Evolutionary conservation across 1,140 invertebrate species (phyloP).

Genomic region (Mizuhopecten yessoensis): DNA sequence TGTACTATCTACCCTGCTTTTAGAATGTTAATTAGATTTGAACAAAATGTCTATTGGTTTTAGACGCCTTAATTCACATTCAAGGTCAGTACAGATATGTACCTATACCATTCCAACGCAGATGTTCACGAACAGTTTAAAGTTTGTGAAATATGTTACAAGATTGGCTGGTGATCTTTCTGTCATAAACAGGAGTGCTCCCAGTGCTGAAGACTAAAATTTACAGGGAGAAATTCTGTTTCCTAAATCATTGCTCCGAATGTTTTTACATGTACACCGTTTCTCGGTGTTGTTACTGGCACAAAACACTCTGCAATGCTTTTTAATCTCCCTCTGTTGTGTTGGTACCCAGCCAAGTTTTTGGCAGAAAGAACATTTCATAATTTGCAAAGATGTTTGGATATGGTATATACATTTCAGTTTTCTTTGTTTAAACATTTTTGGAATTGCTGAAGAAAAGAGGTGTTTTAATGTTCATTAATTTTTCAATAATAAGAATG

Average conservation of each 20-base stretch:
- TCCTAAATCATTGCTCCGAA: not conserved
- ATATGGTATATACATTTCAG: not conserved
- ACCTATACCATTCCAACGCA: not conserved
- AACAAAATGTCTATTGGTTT: not conserved
- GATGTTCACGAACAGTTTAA: not conserved
- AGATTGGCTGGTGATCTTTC: not conserved
- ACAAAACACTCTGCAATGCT: not conserved
- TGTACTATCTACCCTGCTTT: not conserved
- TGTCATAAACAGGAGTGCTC: not conserved
- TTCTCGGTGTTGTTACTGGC: constrained; percentile 8
- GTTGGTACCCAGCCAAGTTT: not conserved
- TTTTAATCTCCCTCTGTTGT: constrained; percentile 14
- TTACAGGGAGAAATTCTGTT: not conserved
- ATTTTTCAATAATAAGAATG: not conserved
- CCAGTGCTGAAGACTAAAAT: not conserved
- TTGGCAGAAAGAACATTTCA: constrained; percentile 13
- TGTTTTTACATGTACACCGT: not conserved
- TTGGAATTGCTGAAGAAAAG: constrained; percentile 27
- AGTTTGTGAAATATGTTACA: not conserved
- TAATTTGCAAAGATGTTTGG: constrained; percentile 24
- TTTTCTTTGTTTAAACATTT: constrained; percentile 19
- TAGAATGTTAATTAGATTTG: too few relatives aligned
- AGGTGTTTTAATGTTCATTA: not conserved
- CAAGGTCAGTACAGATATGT: not conserved
- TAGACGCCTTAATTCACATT: not conserved